Base-by-base conservation (phyloP, 2,797 vertebrate species). In the Notolepis coatsorum region DNA sequence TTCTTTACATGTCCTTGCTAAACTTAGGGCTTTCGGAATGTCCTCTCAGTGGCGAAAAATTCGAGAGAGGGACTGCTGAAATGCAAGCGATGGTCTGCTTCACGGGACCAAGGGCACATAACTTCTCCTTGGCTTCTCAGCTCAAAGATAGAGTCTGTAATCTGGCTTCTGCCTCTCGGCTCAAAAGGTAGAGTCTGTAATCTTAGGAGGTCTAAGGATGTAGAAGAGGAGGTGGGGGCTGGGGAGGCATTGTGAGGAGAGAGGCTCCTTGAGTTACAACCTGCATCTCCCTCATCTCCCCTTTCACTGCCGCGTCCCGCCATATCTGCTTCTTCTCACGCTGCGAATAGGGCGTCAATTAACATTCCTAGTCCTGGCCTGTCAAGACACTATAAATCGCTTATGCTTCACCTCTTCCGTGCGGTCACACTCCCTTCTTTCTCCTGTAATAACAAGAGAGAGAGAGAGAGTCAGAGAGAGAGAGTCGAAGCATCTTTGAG, bases 361-460 rank as follows among this genome's bases (percentile, higher is more conserved):
- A 90, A 90, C 89, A 92, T 92, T 91, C 91, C 87, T 79, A 71
- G 71, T 56, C 73, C 71, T 75, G 77, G 86, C 78, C 80, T 86
- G 87, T 84, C 85, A 76, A 62, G 85, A 50, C 61, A 61, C 77
- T 68, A 79, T 88, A 92, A 90, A 91, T 90, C 80, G 82, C 67
- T 42, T 73, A 18, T 46, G 77, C 58, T 77, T 85, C 83, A 85
- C 80, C 75, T 87, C 73, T 77, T 77, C 66, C 70, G 31, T 65
- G 2, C 39, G 66, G 75, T 68, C 69, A 62, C 68, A 78, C 72
- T 81, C 52, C 61, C 65, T 71, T 75, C 49, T 74, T 77, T 73
- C 73, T 63, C 60, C 75, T 73, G 72, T 80, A 80, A 85, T 75
- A 59, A 80, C 65, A 80, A 75, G 73, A 72, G 57, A 66, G 55